phyloP scores from a whole-genome alignment of 2,113 vertebrate species.

The Odocoileus hemionus region DNA sequence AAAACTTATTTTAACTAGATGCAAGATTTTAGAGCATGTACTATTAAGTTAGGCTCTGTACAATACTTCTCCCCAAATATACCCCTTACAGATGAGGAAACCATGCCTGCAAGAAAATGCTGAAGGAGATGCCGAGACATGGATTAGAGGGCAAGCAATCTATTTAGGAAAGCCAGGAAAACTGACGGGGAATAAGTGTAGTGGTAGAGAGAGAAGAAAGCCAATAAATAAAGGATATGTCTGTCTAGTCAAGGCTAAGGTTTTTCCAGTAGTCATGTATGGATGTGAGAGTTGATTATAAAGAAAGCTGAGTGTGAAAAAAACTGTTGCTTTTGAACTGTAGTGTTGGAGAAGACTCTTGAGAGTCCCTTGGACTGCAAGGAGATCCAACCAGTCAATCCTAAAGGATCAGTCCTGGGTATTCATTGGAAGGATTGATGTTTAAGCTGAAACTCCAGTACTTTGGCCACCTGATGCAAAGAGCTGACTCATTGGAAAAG shows the following conservation, averaged over 20 bases:
- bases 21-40: neutral
- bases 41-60: neutral
- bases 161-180: neutral
- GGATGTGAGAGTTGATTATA: neutral
- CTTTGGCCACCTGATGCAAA: neutral
- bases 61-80: neutral
- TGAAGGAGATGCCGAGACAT: neutral
- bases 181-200: neutral
- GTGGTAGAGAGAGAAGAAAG: neutral
- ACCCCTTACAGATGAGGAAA: neutral
- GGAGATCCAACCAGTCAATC: neutral
- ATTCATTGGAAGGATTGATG: neutral
- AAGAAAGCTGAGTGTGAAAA: rapidly evolving
- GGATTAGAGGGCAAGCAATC: neutral
- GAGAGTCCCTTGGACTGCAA: neutral
- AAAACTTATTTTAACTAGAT: neutral
- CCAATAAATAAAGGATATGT: neutral
- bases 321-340: neutral
- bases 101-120: neutral
- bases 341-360: neutral
- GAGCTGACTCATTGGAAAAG: neutral
- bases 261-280: neutral
- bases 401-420: neutral
- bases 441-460: neutral
- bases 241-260: neutral